Evolutionary conservation across 2,888 invertebrate genomes (phyloP), one percentile per base, ranked within the genome.

Genomic region (Plebejus melissa): DNA sequence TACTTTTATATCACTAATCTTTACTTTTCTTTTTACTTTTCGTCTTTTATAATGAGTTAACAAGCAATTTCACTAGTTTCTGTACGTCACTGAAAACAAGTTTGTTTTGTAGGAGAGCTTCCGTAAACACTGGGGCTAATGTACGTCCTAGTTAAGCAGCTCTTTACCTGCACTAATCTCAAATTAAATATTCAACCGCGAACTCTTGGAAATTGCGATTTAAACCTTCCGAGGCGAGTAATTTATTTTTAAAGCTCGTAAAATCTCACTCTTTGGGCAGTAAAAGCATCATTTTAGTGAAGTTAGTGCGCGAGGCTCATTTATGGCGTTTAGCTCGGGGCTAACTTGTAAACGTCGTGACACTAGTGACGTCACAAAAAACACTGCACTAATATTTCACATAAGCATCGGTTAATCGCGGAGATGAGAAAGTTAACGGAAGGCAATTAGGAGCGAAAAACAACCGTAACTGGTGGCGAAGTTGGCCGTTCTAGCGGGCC

Each of bases 401-500:
- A 87, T 87, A 84, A 88, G 81, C 80, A 81, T 82, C 85, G 85
- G 81, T 83, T 57, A 81, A 82, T 82, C 84, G 81, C 86, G 88
- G 88, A 90, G 91, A 93, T 92, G 93, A 91, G 90, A 92, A 93
- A 93, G 93, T 93, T 92, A 90, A 92, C 92, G 92, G 90, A 93
- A 93, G 92, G 92, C 93, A 94, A 94, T 93, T 93, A 94, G 89
- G 91, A 92, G 90, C 93, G 92, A 92, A 93, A 93, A 94, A 94
- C 94, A 94, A 94, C 94, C 94, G 94, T 94, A 90, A 91, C 94
- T 93, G 93, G 89, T 92, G 93, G 92, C 94, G 94, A 93, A 91
- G 94, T 93, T 94, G 85, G 93, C 90, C 93, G 93, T 92, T 94
- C 94, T 94, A 94, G 89, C 89, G 89, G 90, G 91, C 91, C 93